Evolutionary conservation across 2,888 invertebrate species (phyloP).

Genomic region (Hydraecia micacea): DNA sequence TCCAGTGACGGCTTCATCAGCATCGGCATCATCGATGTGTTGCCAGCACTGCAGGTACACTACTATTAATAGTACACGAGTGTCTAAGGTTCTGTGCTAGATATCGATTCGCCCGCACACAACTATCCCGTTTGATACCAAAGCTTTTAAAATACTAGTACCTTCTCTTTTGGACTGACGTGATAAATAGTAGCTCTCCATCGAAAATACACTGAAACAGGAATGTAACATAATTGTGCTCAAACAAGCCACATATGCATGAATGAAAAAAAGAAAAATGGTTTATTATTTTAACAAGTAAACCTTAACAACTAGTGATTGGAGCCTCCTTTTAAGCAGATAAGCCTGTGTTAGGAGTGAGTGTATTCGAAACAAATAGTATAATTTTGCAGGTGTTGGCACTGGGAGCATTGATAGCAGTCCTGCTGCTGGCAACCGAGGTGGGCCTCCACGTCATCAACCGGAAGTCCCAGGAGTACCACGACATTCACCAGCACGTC

Average conservation of each 20-base stretch:
- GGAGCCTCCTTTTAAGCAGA: no score
- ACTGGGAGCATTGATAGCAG: constrained; percentile 60
- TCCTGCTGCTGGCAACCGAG: constrained; percentile 62
- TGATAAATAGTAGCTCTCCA: neutral
- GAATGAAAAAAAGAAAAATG: no score
- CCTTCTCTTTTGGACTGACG: neutral
- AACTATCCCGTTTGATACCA: neutral
- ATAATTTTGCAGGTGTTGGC: constrained; percentile 53
- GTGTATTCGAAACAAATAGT: neutral
- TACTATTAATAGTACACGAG: neutral
- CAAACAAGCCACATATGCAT: neutral
- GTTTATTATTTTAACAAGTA: no score
- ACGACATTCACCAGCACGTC: neutral
- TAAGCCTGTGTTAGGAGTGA: no score
- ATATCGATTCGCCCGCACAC: neutral
- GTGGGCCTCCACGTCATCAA: constrained; percentile 30
- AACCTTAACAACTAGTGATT: no score
- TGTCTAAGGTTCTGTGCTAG: neutral
- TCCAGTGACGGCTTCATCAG: constrained; percentile 88
- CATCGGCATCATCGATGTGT: constrained; percentile 89
- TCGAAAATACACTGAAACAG: neutral
- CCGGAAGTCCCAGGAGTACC: neutral
- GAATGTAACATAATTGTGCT: neutral
- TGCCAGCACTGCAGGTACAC: constrained; percentile 84
- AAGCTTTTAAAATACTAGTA: neutral